A percentile compares a stretch with the other conserved stretches of the same genome.
Evolutionary conservation across 1,140 invertebrate species (phyloP).

Genomic region (Zaprionus ornatus): DNA sequence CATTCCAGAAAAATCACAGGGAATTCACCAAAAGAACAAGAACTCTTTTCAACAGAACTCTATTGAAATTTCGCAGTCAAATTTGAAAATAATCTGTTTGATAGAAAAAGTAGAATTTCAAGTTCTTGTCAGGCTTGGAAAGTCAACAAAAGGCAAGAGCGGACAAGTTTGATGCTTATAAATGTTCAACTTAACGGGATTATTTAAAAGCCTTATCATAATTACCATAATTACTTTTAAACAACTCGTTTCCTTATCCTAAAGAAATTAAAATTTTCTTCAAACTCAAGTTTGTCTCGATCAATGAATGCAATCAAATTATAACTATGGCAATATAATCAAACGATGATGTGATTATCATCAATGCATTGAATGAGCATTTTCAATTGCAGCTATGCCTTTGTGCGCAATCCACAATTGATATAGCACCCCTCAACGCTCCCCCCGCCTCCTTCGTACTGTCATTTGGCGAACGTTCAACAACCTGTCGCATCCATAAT

Average conservation of each 20-base stretch:
- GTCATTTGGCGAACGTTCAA: conserved; percentile 27
- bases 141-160: background rate
- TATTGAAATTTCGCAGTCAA: background rate
- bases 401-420: conserved; percentile 22
- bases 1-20: too few relatives aligned
- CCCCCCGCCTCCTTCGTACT: background rate
- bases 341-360: conserved; percentile 25
- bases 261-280: background rate
- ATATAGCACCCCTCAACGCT: background rate
- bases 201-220: background rate
- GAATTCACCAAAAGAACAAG: background rate
- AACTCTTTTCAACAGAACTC: background rate
- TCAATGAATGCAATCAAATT: conserved; percentile 23
- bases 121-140: background rate
- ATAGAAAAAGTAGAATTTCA: background rate
- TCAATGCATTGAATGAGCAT: conserved; percentile 24
- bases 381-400: conserved; percentile 38
- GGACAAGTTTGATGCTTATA: background rate
- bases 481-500: conserved; percentile 41
- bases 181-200: background rate
- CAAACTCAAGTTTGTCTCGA: conserved; percentile 6
- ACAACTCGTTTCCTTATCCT: background rate
- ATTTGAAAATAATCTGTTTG: background rate
- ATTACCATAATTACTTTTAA: background rate
- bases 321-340: conserved; percentile 7